Base-by-base conservation (phyloP, 2,888 invertebrate genomes). In the Andrena bicolor region DNA sequence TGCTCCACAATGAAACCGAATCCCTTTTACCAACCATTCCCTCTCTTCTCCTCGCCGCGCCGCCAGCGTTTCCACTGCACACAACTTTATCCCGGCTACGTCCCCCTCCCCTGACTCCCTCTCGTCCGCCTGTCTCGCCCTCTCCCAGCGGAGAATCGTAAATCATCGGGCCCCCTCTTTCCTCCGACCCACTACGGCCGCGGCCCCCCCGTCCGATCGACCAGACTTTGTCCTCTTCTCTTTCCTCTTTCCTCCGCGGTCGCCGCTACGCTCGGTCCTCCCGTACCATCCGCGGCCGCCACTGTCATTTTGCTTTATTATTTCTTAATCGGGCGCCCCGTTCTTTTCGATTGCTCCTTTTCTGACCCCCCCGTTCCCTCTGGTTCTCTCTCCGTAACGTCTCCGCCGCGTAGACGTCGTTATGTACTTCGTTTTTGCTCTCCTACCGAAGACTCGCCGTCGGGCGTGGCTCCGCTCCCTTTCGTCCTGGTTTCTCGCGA, bases 221-320 rank as follows among this genome's bases (percentile, higher is more conserved):
- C 76, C 76, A 83, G 72, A 79, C 75, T 56, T 48, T 68, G 71
- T 61, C 61, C 66, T 75, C 82, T n/a, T n/a, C n/a, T 49, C 74
- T 41, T 69, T 70, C 49, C 26, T 51, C 53, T 26, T 8, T 26
- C 48, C 51, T 79, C 13, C 20, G 60, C 58, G 28, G 1, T 53
- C 10, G 1, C 28, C 35, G 2, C 4, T 23, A 32, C 16, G 7
- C 48, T 26, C 23, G 35, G 35, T 2, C 51, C 48, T 53, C 8
- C 8, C 58, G 49, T 26, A 23, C 32, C 28, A 10, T 28, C 30
- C 8, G 65, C 32, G 41, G 8, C 49, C 32, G 35, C 23, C 70
- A 35, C 78, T 60, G 82, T 83, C 70, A 78, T 83, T 82, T 83
- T 82, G 66, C 75, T 78, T 82, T 71, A 82, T 82, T 83, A 83